Percentiles rank a stretch among this genome's conserved stretches.
phyloP scores from a whole-genome alignment of 1,140 invertebrate species.

The Metaphire vulgaris region DNA sequence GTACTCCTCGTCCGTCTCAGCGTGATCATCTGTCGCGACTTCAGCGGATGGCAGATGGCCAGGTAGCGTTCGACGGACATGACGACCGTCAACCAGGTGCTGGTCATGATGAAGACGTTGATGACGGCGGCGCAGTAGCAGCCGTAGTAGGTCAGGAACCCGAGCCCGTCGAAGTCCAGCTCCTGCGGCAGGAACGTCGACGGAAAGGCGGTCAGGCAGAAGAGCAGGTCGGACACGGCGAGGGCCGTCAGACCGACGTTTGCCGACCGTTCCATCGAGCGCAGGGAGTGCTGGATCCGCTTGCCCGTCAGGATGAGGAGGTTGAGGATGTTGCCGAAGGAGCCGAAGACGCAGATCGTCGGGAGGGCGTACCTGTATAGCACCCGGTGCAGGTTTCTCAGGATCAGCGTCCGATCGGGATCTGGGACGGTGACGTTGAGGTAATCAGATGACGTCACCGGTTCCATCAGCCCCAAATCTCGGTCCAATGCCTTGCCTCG shows the following conservation, averaged over 20 bases:
- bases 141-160: conserved; percentile 40
- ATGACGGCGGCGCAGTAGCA: conserved; percentile 44
- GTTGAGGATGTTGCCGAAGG: conserved; percentile 39
- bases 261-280: conserved; percentile 42
- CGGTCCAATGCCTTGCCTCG: background rate
- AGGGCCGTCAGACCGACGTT: conserved; percentile 35
- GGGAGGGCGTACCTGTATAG: conserved; percentile 41
- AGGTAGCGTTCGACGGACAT: conserved; percentile 49
- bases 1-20: conserved; percentile 42
- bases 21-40: conserved; percentile 43
- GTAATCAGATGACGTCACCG: background rate
- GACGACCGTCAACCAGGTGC: conserved; percentile 48
- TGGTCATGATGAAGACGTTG: conserved; percentile 49
- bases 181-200: conserved; percentile 44
- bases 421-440: background rate
- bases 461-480: background rate
- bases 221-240: conserved; percentile 29
- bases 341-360: conserved; percentile 43
- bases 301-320: conserved; percentile 30
- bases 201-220: conserved; percentile 38
- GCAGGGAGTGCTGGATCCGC: conserved; percentile 42
- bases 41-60: conserved; percentile 47
- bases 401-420: background rate
- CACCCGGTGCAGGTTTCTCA: conserved; percentile 7
- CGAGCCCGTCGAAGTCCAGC: conserved; percentile 29